Evolutionary conservation across 2,113 vertebrate species (phyloP).

Genomic region (Neoarius graeffei): DNA sequence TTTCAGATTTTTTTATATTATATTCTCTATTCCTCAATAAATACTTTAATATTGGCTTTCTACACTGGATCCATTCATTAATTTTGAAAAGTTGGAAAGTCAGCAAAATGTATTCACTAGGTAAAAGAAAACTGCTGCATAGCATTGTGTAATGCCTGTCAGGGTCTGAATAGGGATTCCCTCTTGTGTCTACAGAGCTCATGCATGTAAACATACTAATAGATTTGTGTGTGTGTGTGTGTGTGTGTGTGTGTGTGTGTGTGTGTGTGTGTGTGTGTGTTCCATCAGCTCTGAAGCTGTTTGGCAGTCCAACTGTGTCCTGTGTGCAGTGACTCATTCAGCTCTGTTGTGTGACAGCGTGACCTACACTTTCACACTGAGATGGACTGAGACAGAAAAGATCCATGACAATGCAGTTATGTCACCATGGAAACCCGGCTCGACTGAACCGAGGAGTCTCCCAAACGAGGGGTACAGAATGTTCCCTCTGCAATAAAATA

Average conservation of each 20-base stretch:
- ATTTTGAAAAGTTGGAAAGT: background rate
- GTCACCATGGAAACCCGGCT: constrained; percentile 52
- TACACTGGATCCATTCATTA: background rate
- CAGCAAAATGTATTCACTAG: background rate
- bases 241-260: background rate
- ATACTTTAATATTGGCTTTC: background rate
- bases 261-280: background rate
- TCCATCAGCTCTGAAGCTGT: background rate
- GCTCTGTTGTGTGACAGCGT: constrained; percentile 36
- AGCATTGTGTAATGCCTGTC: background rate
- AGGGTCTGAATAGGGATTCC: background rate
- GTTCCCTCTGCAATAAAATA: constrained; percentile 42
- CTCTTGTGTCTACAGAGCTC: background rate
- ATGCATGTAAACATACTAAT: background rate
- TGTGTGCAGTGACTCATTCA: constrained; percentile 29
- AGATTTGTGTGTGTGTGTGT: background rate
- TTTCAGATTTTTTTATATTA: background rate
- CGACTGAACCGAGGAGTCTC: constrained; percentile 40
- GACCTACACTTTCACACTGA: constrained; percentile 39
- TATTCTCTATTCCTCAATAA: background rate
- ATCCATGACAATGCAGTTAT: constrained; percentile 39
- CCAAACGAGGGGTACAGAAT: constrained; percentile 47
- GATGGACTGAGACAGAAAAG: constrained; percentile 41
- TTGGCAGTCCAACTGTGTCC: constrained; percentile 16
- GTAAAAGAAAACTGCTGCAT: constrained; percentile 1